Evolutionary conservation across 2,797 vertebrate species (phyloP), one percentile per base, ranked within the genome.

Genomic region (Microctenopoma lineatum): DNA sequence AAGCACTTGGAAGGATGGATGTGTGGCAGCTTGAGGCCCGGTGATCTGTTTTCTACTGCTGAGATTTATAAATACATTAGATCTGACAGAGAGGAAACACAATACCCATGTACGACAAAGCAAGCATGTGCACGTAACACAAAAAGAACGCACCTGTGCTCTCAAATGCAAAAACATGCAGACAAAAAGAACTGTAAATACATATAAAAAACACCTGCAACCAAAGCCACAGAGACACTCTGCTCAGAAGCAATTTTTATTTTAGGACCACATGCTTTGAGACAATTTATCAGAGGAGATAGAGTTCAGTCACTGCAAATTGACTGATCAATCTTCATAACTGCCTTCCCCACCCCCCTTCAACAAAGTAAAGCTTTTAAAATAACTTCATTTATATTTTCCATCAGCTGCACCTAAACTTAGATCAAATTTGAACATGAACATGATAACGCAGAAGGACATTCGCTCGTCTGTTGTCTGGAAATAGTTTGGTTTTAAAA

Each of bases 291-390:
- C 59, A 73, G 66, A 64, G 64, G 63, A 84, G 80, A 89, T 83
- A n/a, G 63, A 41, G 67, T 79, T 89, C 84, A 86, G 75, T 84
- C 84, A 82, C 64, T 59, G 78, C 60, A 91, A 91, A 92, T 84
- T 80, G 83, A 88, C 87, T 60, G 77, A 89, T 92, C 89, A 90
- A 89, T 91, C 88, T 90, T 91, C 80, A 88, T 90, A 87, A 89
- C 63, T 81, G 83, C 62, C 78, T 68, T 80, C 75, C 55, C 59
- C 10, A 45, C 41, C 51, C 38, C 50, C 70, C 45, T 62, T 62
- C 80, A 72, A 59, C 54, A 38, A 47, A 18, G 69, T 59, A 32
- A 60, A 61, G 61, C 64, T 62, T 53, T 63, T 84, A 51, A 76
- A 79, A 80, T 29, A n/a, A 69, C 61, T 61, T 73, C 60, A 62